Conservation (phyloP, 2,113 vertebrate genomes). For the Hypocryptadius cinnamomeus region DNA sequence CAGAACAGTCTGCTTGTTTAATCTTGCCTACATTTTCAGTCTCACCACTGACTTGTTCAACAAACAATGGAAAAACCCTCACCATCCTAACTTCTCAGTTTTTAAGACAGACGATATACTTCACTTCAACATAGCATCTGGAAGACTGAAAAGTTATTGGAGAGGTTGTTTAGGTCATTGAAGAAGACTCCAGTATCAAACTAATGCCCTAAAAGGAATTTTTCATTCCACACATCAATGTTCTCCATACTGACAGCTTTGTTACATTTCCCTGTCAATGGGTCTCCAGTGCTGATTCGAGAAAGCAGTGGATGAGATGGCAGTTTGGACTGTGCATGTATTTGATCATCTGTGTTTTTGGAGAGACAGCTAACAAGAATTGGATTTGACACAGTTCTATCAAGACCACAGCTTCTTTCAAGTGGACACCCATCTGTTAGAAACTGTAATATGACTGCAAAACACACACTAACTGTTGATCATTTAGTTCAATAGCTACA, state of each 20-base stretch:
- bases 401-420: background rate
- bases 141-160: background rate
- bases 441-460: background rate
- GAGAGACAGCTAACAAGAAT: background rate
- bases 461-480: background rate
- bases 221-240: background rate
- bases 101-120: background rate
- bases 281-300: background rate
- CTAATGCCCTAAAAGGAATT: background rate
- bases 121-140: background rate
- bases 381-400: background rate
- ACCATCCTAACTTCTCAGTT: background rate
- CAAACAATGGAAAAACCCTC: background rate
- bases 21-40: background rate
- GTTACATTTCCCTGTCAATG: background rate
- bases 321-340: background rate
- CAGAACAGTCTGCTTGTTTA: background rate
- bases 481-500: background rate
- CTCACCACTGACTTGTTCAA: background rate
- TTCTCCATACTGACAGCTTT: background rate
- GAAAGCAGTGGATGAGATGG: background rate
- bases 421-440: background rate
- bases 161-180: background rate
- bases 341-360: background rate
- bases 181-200: background rate